Evolutionary conservation across 2,888 invertebrate genomes (phyloP), one percentile per base, ranked within the genome.

Genomic region (Malthinus flaveolus): DNA sequence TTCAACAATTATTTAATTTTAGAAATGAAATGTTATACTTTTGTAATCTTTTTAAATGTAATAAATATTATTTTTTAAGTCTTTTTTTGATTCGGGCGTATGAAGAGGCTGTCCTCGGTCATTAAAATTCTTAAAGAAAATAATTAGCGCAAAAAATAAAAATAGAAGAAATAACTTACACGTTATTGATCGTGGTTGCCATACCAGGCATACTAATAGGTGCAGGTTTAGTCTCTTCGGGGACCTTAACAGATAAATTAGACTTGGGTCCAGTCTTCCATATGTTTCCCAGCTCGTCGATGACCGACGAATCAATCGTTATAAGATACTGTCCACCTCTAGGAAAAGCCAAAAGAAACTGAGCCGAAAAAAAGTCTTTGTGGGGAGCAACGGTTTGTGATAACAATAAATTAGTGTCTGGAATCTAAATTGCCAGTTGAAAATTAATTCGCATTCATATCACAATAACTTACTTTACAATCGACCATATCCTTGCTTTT

Each of bases 261-360:
- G 89, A 89, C 69, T 89, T 85, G 0, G 95, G 94, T 0, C 95
- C 95, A 0, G 95, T 95, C 73, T 90, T 91, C 96, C 97, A 97
- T 4, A 90, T 84, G 56, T 89, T 87, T 0, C 91, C 93, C 62
- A 85, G 83, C 65, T 90, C 88, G 76, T 97, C 96, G 1, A 95
- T 85, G 51, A 95, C 87, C 62, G 90, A 89, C 0, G 95, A 93
- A 73, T 93, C 93, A 6, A 95, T 87, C 0, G 87, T 88, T 31
- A 96, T 87, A 61, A 86, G 82, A 77, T 90, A 90, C 64, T 89
- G 85, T 0, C 87, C 87, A 9, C 87, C 87, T 64, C 80, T 77
- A 6, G 83, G 81, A 67, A 93, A 87, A 0, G 87, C 85, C 34
- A 97, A 82, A 48, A 97, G 81, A 78, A 97, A 96, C 76, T 94